Evolutionary conservation across 2,113 vertebrate genomes (phyloP), one percentile per base, ranked within the genome.

Genomic region (Ceuthmochares aereus): DNA sequence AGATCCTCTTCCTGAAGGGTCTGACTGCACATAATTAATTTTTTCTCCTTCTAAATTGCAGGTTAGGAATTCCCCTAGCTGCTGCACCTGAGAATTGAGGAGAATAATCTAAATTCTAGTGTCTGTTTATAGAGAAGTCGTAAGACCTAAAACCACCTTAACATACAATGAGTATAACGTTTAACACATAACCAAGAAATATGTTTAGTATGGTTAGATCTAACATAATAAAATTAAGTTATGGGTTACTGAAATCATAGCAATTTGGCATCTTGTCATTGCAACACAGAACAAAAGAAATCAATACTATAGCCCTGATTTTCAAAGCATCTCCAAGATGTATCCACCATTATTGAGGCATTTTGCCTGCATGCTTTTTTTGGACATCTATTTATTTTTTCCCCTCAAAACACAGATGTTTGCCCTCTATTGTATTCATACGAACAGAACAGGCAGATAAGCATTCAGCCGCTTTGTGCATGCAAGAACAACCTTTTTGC

Each of bases 331-430:
- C 59, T 85, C 62, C n/a, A 91, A 82, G 49, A 29, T 87, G 34
- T 47, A 54, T 62, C 74, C 93, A 11, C 80, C 42, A 47, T 67
- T 88, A 30, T 30, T 60, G 45, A 89, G 42, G 58, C 20, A 54
- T 95, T 95, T 86, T 94, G 69, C 75, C 66, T 87, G 56, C 64
- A 36, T 89, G 70, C 43, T 82, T 67, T 58, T 89, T 93, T 90
- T 85, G 58, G 18, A 29, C 59, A 66, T 64, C 19, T 86, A 21
- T 82, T 77, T 90, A 34, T 70, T 79, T 93, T 93, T 92, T 66
- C 25, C 55, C 52, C 20, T 59, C 22, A 56, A 94, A 89, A 32
- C 75, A 86, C 84, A 83, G 88, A 87, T 90, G 76, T 81, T 87
- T 94, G 42, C 42, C 30, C 77, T 77, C 36, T 83, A 58, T 89